Evolutionary conservation across 2,113 vertebrate species (phyloP), one percentile per base, ranked within the genome.

Genomic region (Jacana jacana): DNA sequence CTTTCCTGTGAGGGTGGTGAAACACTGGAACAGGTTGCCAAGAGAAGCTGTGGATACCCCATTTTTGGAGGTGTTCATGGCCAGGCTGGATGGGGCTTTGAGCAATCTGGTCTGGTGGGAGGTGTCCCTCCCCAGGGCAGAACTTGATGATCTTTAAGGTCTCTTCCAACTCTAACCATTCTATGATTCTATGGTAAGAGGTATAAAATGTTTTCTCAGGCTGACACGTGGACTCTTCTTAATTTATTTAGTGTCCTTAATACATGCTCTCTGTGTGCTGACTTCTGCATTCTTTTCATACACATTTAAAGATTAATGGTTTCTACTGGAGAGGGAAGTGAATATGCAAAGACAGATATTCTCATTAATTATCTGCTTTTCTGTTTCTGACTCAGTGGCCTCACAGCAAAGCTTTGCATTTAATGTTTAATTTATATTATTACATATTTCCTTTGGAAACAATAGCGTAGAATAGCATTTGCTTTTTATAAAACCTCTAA

Each of bases 331-430:
- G 71, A 63, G 6, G 23, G 46, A 82, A 46, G 23, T 54, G 81
- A 80, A 80, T 73, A 70, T 81, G 40, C 27, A 88, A 88, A 75
- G 24, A 33, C 24, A 86, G 13, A 81, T 76, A 76, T 31, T 86
- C 58, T 86, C 49, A 86, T 68, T 92, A 93, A 90, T 86, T 81
- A 75, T 60, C 65, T 77, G 19, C 11, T 48, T 88, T 93, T 96
- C n/a, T 86, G 23, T 75, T 91, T 86, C 68, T 86, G 64, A 90
- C 39, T 88, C n/a, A 54, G 61, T 73, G 63, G 17, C 24, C 23
- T 83, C 37, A 73, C 25, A 64, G 18, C n/a, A 80, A 73, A 93
- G 14, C 42, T 75, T 86, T 86, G 51, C 31, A 70, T 80, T 89
- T 95, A 66, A 66, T 78, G 17, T 91, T 90, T 88, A 86, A 91